phyloP scores from a whole-genome alignment of 2,888 invertebrate genomes.

The Prionchulus punctatus region DNA sequence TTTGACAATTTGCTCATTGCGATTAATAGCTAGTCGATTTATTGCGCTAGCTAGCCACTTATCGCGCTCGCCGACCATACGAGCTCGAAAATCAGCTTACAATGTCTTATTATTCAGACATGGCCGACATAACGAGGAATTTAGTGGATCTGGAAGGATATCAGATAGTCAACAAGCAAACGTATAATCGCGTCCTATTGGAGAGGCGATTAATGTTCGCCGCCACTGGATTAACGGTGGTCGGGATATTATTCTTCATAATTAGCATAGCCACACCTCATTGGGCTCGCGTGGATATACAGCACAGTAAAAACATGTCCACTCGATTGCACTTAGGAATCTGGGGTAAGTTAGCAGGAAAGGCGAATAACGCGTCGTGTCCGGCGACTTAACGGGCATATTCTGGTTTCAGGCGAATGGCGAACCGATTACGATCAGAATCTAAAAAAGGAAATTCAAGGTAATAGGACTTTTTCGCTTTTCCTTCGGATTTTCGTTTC shows the following conservation, averaged over 20 bases:
- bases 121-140: background rate
- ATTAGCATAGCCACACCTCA: background rate
- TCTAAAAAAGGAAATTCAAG: background rate
- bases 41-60: too few relatives aligned
- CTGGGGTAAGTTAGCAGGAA: background rate
- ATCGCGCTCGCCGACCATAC: too few relatives aligned
- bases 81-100: too few relatives aligned
- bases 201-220: conserved; percentile 6
- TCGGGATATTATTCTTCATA: background rate
- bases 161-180: background rate
- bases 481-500: too few relatives aligned
- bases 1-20: too few relatives aligned
- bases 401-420: background rate
- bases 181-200: background rate
- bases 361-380: background rate
- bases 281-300: background rate
- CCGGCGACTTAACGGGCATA: background rate
- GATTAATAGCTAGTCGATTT: too few relatives aligned
- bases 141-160: background rate
- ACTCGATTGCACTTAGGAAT: background rate
- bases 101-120: too few relatives aligned
- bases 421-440: background rate
- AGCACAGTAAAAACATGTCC: background rate
- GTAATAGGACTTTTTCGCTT: too few relatives aligned
- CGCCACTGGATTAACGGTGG: background rate